Evolutionary conservation across 2,888 invertebrate species (phyloP).

Genomic region (Phyllotreta striolata): DNA sequence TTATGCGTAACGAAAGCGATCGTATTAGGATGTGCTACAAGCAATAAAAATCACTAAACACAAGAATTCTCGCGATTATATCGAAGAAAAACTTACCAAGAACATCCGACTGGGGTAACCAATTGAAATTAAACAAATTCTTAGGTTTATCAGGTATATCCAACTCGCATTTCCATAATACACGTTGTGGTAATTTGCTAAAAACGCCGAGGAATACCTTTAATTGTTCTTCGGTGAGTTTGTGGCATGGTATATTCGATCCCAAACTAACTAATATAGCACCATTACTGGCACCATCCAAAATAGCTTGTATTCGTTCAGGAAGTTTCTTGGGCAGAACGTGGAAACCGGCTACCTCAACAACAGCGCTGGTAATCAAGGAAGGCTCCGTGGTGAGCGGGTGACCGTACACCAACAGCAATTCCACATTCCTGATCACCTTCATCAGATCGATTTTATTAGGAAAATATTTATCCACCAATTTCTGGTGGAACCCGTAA

Average conservation of each 20-base stretch:
- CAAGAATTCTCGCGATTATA: background rate
- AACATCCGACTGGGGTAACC: conserved; percentile 82
- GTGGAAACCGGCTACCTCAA: conserved; percentile 68
- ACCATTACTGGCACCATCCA: conserved; percentile 56
- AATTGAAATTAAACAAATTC: conserved; percentile 70
- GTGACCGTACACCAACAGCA: conserved; percentile 59
- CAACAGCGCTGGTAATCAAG: conserved; percentile 64
- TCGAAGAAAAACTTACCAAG: conserved; percentile 2
- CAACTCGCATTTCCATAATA: conserved; percentile 83
- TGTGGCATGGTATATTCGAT: conserved; percentile 54
- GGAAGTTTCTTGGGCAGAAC: conserved; percentile 40
- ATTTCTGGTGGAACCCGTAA: conserved; percentile 46
- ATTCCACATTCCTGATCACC: conserved; percentile 48
- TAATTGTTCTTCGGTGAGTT: conserved; percentile 50
- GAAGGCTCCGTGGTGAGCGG: conserved; percentile 62
- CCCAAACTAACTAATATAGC: conserved; percentile 61
- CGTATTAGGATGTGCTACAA: conserved; percentile 57
- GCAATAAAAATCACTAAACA: too few relatives aligned
- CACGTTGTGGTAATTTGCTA: conserved; percentile 69
- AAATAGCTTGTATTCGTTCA: conserved; percentile 53
- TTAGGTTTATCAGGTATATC: conserved; percentile 66
- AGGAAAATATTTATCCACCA: conserved; percentile 52
- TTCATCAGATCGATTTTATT: conserved; percentile 47
- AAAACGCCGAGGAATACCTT: conserved; percentile 68
- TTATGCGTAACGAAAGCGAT: conserved; percentile 68